Evolutionary conservation across 2,797 vertebrate species (phyloP), one percentile per base, ranked within the genome.

Genomic region (Odontamblyopus lacepedii): DNA sequence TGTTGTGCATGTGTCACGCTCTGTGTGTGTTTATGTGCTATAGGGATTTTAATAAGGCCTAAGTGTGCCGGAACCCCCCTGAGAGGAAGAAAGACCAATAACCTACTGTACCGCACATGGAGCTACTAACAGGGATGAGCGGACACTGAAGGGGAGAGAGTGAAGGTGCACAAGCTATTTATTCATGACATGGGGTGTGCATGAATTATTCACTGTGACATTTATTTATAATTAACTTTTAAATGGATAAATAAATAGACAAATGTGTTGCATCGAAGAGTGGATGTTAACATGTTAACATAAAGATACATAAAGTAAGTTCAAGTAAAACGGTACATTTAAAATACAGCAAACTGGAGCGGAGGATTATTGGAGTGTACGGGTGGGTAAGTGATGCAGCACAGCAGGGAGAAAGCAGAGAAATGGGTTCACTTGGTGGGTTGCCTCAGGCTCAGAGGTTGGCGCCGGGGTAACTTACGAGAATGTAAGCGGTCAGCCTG

Each of bases 241-340:
- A 92, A 91, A 92, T 90, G 88, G 91, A 88, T 90, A 92, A 90
- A 92, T 91, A 93, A 93, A 93, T 91, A 93, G 83, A 91, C 85
- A 83, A 79, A 87, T 75, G 81, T 81, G 73, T 89, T 13, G 32
- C 78, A 75, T 65, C 61, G 44, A 72, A 71, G 70, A 79, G 74
- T 75, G 53, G 68, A 30, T 71, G 87, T 85, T 80, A 81, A 83
- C 74, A 83, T 65, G 82, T 83, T 79, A 48, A 76, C 80, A 78
- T 81, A 77, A 72, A 85, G 73, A 76, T 80, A 56, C 80, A 83
- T 84, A 19, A 6, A 15, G 26, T 27, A 65, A 48, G 48, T 67
- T 27, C 8, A 30, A 84, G 23, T 55, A 63, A 68, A 83, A 83
- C 79, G 74, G 72, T 78, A 80, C 67, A 74, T 84, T 83, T 83